Conservation (phyloP, 2,113 vertebrate genomes). For the Lepus americanus region DNA sequence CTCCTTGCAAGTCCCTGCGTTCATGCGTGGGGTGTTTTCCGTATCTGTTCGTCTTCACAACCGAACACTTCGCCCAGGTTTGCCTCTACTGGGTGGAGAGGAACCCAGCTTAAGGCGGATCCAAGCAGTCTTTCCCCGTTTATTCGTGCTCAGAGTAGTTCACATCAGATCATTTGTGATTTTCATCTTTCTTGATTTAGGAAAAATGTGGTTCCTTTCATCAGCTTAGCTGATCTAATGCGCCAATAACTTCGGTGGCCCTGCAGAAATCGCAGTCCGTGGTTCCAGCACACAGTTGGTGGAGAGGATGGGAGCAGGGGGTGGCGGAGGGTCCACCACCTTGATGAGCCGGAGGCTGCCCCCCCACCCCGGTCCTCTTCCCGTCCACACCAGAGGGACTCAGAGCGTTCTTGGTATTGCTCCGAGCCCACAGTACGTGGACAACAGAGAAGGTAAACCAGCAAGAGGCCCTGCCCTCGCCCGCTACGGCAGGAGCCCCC, state of each 20-base stretch:
- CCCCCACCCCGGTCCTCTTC: not conserved
- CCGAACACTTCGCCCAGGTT: not conserved
- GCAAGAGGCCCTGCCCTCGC: fast-evolving
- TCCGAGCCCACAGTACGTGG: not conserved
- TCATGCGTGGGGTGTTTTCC: fast-evolving
- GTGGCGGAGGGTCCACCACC: too few relatives aligned
- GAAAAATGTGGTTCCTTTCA: not conserved
- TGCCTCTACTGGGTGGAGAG: not conserved
- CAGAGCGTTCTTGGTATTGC: not conserved
- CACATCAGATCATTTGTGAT: conserved; percentile 60
- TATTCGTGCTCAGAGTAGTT: conserved; percentile 2
- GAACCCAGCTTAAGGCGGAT: not conserved
- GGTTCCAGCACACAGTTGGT: too few relatives aligned
- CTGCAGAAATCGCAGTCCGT: too few relatives aligned
- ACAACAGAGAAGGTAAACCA: not conserved
- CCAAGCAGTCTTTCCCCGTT: conserved; percentile 45
- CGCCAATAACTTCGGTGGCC: fast-evolving
- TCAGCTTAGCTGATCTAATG: too few relatives aligned
- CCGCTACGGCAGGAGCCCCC: not conserved
- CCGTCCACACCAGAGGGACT: not conserved
- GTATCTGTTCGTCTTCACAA: not conserved
- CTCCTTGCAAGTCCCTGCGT: not conserved
- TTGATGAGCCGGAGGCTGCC: too few relatives aligned
- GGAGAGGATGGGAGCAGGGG: too few relatives aligned
- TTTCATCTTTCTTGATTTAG: not conserved